Base-by-base conservation (phyloP, 2,797 vertebrate species). In the Psittacula derbiana region DNA sequence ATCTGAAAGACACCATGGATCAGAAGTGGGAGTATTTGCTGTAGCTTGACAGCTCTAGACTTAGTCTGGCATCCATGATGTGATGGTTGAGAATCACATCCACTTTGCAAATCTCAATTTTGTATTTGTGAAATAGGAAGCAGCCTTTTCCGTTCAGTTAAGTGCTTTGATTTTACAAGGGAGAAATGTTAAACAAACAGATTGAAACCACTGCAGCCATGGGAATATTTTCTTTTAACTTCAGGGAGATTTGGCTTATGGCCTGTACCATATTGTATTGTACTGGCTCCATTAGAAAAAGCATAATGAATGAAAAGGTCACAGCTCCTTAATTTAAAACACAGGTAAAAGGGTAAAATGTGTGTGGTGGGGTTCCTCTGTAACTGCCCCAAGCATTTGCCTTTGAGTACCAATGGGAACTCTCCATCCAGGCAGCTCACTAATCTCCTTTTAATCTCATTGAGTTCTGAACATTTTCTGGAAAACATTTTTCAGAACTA, bases 371-470 rank as follows among this genome's bases (percentile, higher is more conserved):
- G 16, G 40, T 49, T 85, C 60, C 74, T 73, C 70, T 93, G 69
- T 41, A 75, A 28, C 52, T 85, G 67, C 64, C 52, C 73, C 0
- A 0, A 84, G 67, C 23, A 3, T 90, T 92, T 90, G 38, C 78
- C 36, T 15, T 76, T 73, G 70, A 64, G 60, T 73, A 84, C 12
- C 8, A 91, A 73, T 67, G 60, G 82, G 86, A 90, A 60, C 55
- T 65, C 90, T 93, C 60, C 78, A 82, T 80, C 85, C 83, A 90
- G 28, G 31, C 60, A 67, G 44, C 57, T 90, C 90, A 71, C 73
- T 96, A 87, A 92, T 88, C 91, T 93, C 62, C 57, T 90, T 86
- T 93, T 92, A 96, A 94, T 94, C 88, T 94, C 90, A 92, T 82
- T 86, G 94, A 94, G 38, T 80, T 71, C 86, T 79, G 80, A 95